Percentiles rank a stretch among this genome's conserved stretches.
Conservation (phyloP, 2,797 vertebrate genomes). For the Balearica regulorum region DNA sequence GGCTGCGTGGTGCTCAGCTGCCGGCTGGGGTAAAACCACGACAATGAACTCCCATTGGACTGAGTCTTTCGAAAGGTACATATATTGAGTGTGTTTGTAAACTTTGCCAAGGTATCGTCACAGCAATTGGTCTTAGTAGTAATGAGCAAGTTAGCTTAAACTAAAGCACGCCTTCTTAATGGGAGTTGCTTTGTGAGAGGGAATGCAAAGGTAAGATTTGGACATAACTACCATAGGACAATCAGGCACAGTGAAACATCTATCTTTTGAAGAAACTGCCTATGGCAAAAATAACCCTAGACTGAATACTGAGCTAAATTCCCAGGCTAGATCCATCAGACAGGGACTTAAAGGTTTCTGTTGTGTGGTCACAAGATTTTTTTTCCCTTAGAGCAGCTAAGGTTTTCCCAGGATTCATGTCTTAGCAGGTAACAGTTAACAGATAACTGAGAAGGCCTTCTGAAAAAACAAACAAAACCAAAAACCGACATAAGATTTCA, state of each 20-base stretch:
- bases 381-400: not conserved
- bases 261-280: not conserved
- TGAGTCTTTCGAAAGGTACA: not conserved
- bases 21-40: too few relatives aligned
- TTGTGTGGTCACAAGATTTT: not conserved
- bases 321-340: not conserved
- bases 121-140: not conserved
- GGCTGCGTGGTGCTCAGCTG: too few relatives aligned
- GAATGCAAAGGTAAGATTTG: not conserved
- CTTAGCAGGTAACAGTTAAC: not conserved
- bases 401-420: not conserved
- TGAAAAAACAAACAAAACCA: not conserved
- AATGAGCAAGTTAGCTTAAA: not conserved
- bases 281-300: not conserved
- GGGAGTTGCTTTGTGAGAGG: not conserved
- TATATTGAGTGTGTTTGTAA: not conserved
- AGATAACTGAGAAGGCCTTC: not conserved
- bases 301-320: not conserved
- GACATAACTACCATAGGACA: not conserved
- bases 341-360: not conserved
- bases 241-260: not conserved
- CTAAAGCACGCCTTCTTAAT: not conserved
- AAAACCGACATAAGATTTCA: not conserved
- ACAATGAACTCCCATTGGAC: not conserved
- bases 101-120: not conserved